Conservation (phyloP, 2,113 vertebrate species). For the Alces alces region DNA sequence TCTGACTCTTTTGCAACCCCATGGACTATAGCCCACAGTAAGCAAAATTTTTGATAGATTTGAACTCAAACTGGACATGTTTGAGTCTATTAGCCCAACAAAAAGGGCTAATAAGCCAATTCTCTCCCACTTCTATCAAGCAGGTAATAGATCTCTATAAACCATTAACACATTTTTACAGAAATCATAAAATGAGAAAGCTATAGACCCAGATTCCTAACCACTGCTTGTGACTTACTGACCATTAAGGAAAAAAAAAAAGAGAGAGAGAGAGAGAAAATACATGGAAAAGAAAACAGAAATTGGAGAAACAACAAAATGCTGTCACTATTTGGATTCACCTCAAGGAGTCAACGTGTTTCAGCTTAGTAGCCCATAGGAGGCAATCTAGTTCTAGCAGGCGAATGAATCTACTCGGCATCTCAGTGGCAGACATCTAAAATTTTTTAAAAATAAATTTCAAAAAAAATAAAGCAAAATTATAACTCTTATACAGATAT, state of each 20-base stretch:
- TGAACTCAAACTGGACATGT: background rate
- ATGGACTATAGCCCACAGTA: background rate
- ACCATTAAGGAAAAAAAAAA: too few species aligned
- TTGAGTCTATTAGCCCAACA: background rate
- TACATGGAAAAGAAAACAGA: background rate
- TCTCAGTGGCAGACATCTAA: background rate
- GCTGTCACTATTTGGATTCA: background rate
- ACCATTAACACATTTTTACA: background rate
- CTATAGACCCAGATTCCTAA: background rate
- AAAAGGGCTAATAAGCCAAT: background rate
- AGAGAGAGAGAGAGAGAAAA: background rate
- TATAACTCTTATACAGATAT: background rate
- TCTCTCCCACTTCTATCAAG: background rate
- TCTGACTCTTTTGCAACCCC: background rate
- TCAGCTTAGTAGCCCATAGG: background rate
- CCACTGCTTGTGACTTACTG: background rate
- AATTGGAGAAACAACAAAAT: background rate
- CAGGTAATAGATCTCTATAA: background rate
- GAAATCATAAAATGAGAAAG: background rate
- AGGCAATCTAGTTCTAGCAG: background rate
- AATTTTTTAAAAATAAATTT: background rate
- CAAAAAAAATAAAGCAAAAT: background rate
- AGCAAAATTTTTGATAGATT: background rate
- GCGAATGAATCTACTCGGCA: background rate
- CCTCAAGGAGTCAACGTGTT: background rate